Conservation (phyloP, 2,797 vertebrate genomes). For the Moxostoma hubbsi region DNA sequence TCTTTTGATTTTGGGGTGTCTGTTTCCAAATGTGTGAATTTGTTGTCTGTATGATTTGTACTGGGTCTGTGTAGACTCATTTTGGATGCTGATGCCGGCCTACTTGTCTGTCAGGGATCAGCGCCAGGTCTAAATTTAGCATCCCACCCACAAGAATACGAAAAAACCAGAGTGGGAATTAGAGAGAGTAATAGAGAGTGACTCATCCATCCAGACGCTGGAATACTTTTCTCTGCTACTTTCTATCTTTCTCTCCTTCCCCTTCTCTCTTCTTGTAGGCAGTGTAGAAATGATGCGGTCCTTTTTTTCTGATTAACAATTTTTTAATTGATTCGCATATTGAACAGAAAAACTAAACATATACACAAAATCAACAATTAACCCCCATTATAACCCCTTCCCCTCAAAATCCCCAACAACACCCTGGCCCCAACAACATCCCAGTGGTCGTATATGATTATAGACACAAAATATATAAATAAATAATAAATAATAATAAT, state of each 20-base stretch:
- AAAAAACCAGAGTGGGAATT: conserved; percentile 55
- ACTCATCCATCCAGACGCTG: conserved; percentile 52
- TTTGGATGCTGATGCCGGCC: conserved; percentile 69
- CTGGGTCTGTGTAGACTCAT: conserved; percentile 33
- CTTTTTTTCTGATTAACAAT: too few species aligned
- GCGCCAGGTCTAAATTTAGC: conserved; percentile 82
- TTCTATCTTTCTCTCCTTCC: conserved; percentile 33
- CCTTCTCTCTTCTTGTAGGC: conserved; percentile 17
- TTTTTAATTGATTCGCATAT: too few species aligned
- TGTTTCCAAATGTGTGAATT: conserved; percentile 8
- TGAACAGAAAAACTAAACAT: too few species aligned
- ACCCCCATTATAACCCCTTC: too few species aligned
- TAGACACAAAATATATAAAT: too few species aligned
- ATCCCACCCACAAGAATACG: conserved; percentile 68
- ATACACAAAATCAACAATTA: too few species aligned
- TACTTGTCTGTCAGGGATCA: conserved; percentile 74
- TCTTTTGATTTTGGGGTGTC: too few species aligned
- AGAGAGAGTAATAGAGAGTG: conserved; percentile 50
- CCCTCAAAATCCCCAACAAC: too few species aligned
- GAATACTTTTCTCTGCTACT: conserved; percentile 30
- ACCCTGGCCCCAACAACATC: too few species aligned
- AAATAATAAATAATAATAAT: too few species aligned
- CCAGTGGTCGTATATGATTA: too few species aligned
- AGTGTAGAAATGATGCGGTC: conserved; percentile 7
- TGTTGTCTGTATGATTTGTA: background rate